A percentile compares a stretch with the other conserved stretches of the same genome.
Conservation (phyloP, 2,888 invertebrate species). For the Eupithecia subumbrata region DNA sequence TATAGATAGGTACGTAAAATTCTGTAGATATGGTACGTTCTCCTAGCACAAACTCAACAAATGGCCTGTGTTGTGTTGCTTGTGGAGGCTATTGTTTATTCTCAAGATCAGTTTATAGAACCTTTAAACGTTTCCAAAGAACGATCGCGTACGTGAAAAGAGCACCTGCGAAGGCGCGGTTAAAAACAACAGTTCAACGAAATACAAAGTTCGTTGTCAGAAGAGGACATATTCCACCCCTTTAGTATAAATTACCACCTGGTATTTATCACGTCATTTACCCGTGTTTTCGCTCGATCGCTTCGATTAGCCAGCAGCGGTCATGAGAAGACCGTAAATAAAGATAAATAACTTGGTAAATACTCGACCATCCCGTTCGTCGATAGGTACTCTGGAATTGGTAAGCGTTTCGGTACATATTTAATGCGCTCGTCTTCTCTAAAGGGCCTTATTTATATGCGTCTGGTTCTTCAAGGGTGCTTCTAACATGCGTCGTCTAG, state of each 20-base stretch:
- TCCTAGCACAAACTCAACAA: too few species aligned
- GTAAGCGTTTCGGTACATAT: slow-evolving; percentile 20
- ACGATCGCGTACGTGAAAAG: too few species aligned
- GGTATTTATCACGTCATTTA: background rate
- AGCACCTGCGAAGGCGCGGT: background rate
- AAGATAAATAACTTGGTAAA: slow-evolving; percentile 2
- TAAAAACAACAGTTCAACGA: background rate
- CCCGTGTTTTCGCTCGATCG: background rate
- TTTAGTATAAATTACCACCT: background rate
- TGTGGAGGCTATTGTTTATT: too few species aligned
- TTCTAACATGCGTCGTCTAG: slow-evolving; percentile 11
- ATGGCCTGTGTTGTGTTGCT: too few species aligned
- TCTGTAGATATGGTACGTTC: too few species aligned
- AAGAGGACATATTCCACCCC: background rate
- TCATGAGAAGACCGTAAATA: background rate
- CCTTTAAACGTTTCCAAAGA: too few species aligned
- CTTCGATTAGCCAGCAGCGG: background rate
- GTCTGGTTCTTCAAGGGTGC: slow-evolving; percentile 6
- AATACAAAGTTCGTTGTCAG: background rate
- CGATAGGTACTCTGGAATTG: slow-evolving; percentile 17
- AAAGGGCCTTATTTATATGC: slow-evolving; percentile 16
- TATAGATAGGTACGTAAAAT: too few species aligned
- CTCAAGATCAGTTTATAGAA: too few species aligned
- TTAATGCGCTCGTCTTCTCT: slow-evolving; percentile 16
- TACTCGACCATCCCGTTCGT: slow-evolving; percentile 5